These are phyloP conservation scores for Phrynosoma blainvillii DNA, from an alignment of 2,113 vertebrate genomes.

Conservation along the genomic window DNA sequence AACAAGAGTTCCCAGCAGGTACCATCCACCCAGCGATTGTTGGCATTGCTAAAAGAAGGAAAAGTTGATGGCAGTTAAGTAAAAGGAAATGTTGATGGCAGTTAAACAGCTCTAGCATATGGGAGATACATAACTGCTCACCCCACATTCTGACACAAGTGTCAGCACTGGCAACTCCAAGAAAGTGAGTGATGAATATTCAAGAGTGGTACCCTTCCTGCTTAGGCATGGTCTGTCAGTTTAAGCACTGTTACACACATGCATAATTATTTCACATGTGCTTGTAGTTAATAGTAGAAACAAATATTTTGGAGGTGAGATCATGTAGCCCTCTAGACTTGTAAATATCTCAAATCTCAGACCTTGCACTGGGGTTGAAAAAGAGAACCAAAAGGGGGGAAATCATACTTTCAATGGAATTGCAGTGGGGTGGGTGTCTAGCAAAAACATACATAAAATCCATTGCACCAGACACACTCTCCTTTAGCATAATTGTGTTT, in stretches of 20 bases:
- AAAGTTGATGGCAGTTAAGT: no score
- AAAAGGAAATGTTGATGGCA: neutral
- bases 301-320: neutral
- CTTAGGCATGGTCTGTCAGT: neutral
- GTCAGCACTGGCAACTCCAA: neutral
- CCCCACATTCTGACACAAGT: neutral
- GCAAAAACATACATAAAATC: neutral
- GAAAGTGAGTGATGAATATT: neutral
- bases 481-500: neutral
- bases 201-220: neutral
- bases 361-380: no score
- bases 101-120: neutral
- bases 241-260: neutral
- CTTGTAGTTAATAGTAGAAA: neutral
- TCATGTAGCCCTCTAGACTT: neutral
- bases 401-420: neutral
- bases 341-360: neutral
- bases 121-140: neutral
- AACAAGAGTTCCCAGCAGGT: neutral
- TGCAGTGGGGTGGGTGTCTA: neutral
- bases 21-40: neutral
- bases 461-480: accelerated
- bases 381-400: no score
- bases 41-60: neutral
- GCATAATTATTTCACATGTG: neutral